Evolutionary conservation across 2,888 invertebrate species (phyloP).

Genomic region (Zygogramma bicolorata): DNA sequence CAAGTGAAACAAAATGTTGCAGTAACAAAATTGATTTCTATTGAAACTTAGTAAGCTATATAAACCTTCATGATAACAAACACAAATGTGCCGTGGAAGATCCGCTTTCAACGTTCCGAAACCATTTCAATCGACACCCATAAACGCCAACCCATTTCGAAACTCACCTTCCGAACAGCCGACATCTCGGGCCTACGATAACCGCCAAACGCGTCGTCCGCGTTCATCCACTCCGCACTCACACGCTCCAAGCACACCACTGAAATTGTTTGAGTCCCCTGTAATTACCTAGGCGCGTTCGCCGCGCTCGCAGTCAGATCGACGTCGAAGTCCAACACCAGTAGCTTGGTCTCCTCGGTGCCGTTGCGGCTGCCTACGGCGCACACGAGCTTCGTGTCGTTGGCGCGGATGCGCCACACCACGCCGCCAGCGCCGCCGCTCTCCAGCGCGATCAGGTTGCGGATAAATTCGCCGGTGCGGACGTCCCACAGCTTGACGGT

Average conservation of each 20-base stretch:
- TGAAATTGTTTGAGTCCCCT: slow-evolving; percentile 51
- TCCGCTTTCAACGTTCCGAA: not conserved
- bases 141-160: not conserved
- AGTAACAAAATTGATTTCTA: too few species aligned
- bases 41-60: too few species aligned
- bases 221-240: slow-evolving; percentile 43
- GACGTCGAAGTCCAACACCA: slow-evolving; percentile 97
- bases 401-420: slow-evolving; percentile 97
- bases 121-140: not conserved
- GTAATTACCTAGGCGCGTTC: slow-evolving; percentile 47
- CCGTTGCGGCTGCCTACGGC: slow-evolving; percentile 99
- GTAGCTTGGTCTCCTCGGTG: slow-evolving; percentile 97
- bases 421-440: slow-evolving; percentile 98
- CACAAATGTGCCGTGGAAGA: not conserved
- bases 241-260: slow-evolving; percentile 18
- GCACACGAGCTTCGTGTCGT: slow-evolving; percentile 94
- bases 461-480: slow-evolving; percentile 94
- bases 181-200: not conserved
- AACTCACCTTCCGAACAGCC: not conserved
- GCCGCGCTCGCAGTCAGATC: slow-evolving; percentile 64
- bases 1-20: too few species aligned
- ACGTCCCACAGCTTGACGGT: slow-evolving; percentile 99
- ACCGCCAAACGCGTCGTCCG: slow-evolving; percentile 20
- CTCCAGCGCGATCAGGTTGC: slow-evolving; percentile 93
- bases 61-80: too few species aligned